Base-by-base conservation (phyloP, 2,888 invertebrate species). In the Rhamphomyia laevipes region DNA sequence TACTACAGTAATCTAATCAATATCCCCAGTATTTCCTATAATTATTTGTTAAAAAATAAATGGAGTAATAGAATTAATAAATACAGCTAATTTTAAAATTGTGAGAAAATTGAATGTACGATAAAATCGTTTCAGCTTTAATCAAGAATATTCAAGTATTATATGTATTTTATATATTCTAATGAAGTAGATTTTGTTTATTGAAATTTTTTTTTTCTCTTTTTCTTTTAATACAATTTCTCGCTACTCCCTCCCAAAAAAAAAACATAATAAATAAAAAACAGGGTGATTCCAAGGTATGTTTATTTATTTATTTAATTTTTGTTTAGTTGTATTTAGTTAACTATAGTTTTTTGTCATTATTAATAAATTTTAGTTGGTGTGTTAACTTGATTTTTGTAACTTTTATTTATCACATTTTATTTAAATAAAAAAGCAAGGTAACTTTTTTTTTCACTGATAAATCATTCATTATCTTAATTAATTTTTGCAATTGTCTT, bases 231-330 rank as follows among this genome's bases (percentile, higher is more conserved):
- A 52, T 52, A 52, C 52, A 45, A 47, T 49, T 47, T 52, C 46
- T 52, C 47, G 54, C 54, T 50, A 54, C 52, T 51, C 47, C 45
- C 49, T 49, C 45, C 46, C 50, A 51, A 48, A 35, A 35, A 33
- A 35, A 27, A 43, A 43, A 43, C n/a, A 35, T 45, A 43, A 46
- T 46, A 49, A 11, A 48, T 46, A 46, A 41, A 37, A 53, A 55
- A 52, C 59, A 67, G 67, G 66, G 67, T 57, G 67, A 65, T 55
- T 64, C 67, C 49, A 67, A 67, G 67, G 67, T 67, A 64, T 57
- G 68, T 66, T 59, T 58, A 38, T 49, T 51, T 45, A 42, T 30
- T 45, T 41, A 4, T 43, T 43, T n/a, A 30, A 42, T 37, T 42
- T 45, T 45, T 31, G 15, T 18, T 40, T 11, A 13, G 13, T 18